Evolutionary conservation across 1,140 invertebrate species (phyloP).

Genomic region (Batillaria attramentaria): DNA sequence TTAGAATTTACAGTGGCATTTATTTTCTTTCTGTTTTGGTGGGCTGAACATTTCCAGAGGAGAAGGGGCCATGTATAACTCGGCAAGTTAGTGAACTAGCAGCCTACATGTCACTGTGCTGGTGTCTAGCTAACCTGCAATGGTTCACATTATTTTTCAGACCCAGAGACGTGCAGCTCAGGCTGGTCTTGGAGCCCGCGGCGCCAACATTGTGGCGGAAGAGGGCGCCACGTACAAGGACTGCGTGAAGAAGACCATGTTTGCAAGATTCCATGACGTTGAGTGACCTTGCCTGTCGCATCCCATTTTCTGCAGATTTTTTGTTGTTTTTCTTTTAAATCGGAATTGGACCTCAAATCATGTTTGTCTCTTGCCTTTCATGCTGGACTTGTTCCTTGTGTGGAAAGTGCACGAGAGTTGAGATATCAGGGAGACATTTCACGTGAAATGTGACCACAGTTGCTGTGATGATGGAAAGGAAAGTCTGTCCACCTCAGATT

Average conservation of each 20-base stretch:
- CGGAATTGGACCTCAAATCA: too few species aligned
- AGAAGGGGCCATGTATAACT: background rate
- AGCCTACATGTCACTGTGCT: background rate
- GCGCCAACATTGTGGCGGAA: constrained; percentile 82
- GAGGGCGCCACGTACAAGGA: constrained; percentile 90
- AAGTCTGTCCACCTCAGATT: too few species aligned
- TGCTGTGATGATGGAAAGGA: too few species aligned
- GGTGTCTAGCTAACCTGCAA: background rate
- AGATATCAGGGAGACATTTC: too few species aligned
- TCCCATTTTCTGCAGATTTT: constrained; percentile 2
- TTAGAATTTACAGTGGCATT: too few species aligned
- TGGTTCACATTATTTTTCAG: too few species aligned
- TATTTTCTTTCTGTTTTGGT: too few species aligned
- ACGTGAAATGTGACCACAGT: too few species aligned
- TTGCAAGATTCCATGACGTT: constrained; percentile 71
- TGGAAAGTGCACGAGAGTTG: too few species aligned
- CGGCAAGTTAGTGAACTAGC: background rate
- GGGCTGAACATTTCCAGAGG: too few species aligned
- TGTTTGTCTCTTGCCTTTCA: too few species aligned
- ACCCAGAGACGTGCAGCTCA: constrained; percentile 59
- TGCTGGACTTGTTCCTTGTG: too few species aligned
- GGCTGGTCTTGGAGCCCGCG: constrained; percentile 75
- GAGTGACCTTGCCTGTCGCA: constrained; percentile 42
- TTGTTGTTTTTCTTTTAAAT: constrained; percentile 19
- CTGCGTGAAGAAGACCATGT: constrained; percentile 92